These are phyloP conservation scores for Dolichoris vasculosae DNA, from an alignment of 1,140 invertebrate genomes.

Conservation along the genomic window DNA sequence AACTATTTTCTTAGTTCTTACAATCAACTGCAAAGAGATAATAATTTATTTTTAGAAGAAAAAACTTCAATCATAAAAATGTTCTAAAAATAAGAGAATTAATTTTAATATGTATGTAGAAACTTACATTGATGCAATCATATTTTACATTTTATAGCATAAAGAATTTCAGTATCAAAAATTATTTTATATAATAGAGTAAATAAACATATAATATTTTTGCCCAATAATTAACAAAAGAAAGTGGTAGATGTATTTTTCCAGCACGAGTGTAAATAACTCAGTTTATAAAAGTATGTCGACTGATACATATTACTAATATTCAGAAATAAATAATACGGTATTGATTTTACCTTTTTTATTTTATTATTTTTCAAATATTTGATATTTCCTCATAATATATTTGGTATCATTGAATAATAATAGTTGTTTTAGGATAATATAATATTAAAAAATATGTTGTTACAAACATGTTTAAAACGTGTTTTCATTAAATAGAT, in stretches of 20 bases:
- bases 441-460: neutral
- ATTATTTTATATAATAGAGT: conserved; percentile 37
- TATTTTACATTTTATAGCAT: conserved; percentile 18
- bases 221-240: conserved; percentile 17
- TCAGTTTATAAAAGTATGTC: conserved; percentile 25
- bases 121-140: conserved; percentile 27
- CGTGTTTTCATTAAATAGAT: neutral
- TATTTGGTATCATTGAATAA: neutral
- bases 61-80: conserved; percentile 4
- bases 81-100: conserved; percentile 6
- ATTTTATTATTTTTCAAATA: neutral
- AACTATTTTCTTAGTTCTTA: conserved; percentile 19
- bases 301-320: conserved; percentile 49
- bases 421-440: neutral
- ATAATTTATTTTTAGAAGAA: conserved; percentile 24
- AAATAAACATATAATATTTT: conserved; percentile 39
- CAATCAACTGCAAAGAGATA: neutral
- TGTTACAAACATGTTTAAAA: neutral
- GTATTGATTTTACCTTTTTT: neutral
- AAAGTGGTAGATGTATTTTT: conserved; percentile 46
- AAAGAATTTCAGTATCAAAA: conserved; percentile 21
- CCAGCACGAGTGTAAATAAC: conserved; percentile 44
- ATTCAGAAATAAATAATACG: conserved; percentile 34
- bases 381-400: neutral
- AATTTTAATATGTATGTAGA: conserved; percentile 27